phyloP scores from a whole-genome alignment of 1,140 invertebrate genomes.

The Aphis gossypii region DNA sequence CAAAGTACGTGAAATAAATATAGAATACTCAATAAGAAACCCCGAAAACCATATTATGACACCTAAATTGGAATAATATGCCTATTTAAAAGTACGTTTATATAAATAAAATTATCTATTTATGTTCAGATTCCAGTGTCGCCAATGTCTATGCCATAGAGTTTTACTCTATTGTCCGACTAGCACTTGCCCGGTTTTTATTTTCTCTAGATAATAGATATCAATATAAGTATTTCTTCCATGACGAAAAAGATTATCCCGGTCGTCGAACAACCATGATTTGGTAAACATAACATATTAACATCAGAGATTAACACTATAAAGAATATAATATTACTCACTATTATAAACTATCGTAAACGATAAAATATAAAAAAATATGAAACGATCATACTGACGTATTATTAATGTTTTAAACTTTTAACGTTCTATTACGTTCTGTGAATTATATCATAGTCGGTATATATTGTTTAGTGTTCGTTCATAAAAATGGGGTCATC shows the following conservation, averaged over 20 bases:
- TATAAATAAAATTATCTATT: not conserved
- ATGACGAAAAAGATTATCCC: not conserved
- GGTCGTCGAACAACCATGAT: not conserved
- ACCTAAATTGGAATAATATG: not conserved
- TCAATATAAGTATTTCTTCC: not conserved
- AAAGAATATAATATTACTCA: too few relatives aligned
- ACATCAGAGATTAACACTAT: not conserved
- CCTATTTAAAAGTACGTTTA: not conserved
- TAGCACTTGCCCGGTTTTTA: too few relatives aligned
- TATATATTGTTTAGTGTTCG: not conserved
- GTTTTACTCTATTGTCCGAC: too few relatives aligned
- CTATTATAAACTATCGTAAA: not conserved
- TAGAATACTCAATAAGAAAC: too few relatives aligned
- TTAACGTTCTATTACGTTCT: not conserved
- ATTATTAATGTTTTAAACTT: not conserved
- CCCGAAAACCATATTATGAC: too few relatives aligned
- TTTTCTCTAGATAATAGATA: not conserved
- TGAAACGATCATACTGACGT: not conserved
- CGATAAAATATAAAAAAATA: too few relatives aligned
- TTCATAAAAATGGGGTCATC: slow-evolving; percentile 32
- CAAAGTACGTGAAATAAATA: too few relatives aligned
- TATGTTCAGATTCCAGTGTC: not conserved
- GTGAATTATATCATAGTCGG: not conserved
- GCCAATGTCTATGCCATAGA: not conserved
- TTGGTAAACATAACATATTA: not conserved